Percentiles rank a stretch among this genome's conserved stretches.
Evolutionary conservation across 2,113 vertebrate genomes (phyloP).

Genomic region (Gymnogyps californianus): DNA sequence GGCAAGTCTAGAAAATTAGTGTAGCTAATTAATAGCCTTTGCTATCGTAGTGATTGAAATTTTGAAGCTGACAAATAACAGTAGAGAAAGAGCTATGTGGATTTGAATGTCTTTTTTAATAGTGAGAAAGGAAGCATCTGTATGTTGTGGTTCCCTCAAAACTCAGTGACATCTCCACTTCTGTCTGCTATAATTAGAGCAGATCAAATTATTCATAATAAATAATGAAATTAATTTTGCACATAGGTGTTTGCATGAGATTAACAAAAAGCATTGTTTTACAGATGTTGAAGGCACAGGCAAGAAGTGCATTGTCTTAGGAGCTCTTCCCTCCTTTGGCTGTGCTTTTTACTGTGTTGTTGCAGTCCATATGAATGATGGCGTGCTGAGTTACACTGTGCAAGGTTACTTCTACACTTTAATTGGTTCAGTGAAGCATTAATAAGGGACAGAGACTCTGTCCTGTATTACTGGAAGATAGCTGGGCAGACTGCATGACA

Average conservation of each 20-base stretch:
- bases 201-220: not conserved
- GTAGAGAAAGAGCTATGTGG: not conserved
- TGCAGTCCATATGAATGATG: not conserved
- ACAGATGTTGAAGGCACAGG: not conserved
- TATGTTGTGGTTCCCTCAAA: not conserved
- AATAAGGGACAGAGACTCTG: not conserved
- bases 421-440: not conserved
- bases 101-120: not conserved
- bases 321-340: not conserved
- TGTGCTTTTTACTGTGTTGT: not conserved
- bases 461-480: not conserved
- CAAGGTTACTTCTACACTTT: not conserved
- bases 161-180: not conserved
- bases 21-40: not conserved
- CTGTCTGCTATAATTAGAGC: not conserved
- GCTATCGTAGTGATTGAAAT: not conserved
- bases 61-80: not conserved
- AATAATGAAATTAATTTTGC: not conserved
- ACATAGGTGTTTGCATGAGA: not conserved
- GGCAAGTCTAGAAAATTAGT: not conserved
- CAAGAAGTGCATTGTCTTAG: not conserved
- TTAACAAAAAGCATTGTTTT: not conserved
- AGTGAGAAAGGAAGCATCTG: not conserved
- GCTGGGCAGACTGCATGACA: not conserved
- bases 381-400: not conserved